Evolutionary conservation across 1,140 invertebrate genomes (phyloP), one percentile per base, ranked within the genome.

Genomic region (Sarcophaga bullata): DNA sequence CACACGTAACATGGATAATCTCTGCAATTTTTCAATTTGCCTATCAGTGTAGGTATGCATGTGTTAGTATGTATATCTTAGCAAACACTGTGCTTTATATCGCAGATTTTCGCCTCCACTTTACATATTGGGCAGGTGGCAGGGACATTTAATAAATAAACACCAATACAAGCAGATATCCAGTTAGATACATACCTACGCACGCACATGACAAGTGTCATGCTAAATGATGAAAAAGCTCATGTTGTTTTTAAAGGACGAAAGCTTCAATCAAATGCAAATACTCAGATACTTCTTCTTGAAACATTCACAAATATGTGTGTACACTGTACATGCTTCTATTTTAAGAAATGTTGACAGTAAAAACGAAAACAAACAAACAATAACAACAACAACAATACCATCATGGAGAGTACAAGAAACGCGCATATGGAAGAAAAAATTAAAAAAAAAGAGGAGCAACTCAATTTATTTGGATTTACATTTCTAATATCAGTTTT

Each of bases 391-490:
- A 54, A 15, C 10, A 54, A 13, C 52, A 54, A 54, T 3, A 37
- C 25, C 25, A 37, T 37, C 25, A 37, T 37, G 25, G 25, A 37
- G 25, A 37, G 4, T 37, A 37, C 4, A 37, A 1, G 25, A 37
- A 37, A 37, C 25, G 25, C 25, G 25, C 25, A 37, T 37, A 2
- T 4, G 4, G 1, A 37, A 4, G 4, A 37, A 37, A 37, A 37
- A 37, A 37, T 37, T n/a, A n/a, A n/a, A n/a, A 58, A 58, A 58
- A 58, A 58, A 58, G 13, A n/a, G 13, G 54, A 58, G n/a, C 54
- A 58, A 58, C 54, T 58, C 54, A 58, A 58, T 58, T 58, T 58
- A 58, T 58, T 58, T n/a, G 54, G 13, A 58, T 58, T 58, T 58
- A 58, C 54, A 58, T 58, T 58, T n/a, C 54, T 58, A 58, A 58